These are phyloP conservation scores for Megamerina dolium DNA, from an alignment of 2,888 invertebrate genomes.

Conservation along the genomic window DNA sequence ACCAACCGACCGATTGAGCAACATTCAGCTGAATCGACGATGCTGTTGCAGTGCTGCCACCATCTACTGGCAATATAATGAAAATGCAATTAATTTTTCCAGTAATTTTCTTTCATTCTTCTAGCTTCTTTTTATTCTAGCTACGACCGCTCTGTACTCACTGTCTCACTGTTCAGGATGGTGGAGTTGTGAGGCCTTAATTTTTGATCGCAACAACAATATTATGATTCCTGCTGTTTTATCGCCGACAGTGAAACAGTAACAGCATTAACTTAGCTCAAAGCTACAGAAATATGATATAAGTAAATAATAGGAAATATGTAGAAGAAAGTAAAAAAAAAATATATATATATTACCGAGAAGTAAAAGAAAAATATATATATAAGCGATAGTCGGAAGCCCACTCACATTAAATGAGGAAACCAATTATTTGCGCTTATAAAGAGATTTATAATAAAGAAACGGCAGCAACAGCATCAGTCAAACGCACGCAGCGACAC, in stretches of 20 bases:
- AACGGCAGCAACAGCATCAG: slow-evolving; percentile 33
- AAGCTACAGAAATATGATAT: too few relatives aligned
- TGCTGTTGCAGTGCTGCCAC: too few relatives aligned
- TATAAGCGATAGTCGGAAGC: background rate
- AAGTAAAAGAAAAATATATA: background rate
- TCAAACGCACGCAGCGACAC: slow-evolving; percentile 33
- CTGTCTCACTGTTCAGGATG: slow-evolving; percentile 3
- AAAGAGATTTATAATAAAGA: slow-evolving; percentile 26
- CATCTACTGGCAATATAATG: slow-evolving; percentile 40
- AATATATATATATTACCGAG: background rate
- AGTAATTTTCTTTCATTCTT: slow-evolving; percentile 32
- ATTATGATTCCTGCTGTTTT: slow-evolving; percentile 17
- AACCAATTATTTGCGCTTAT: slow-evolving; percentile 47
- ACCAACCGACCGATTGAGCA: too few relatives aligned
- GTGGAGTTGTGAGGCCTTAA: slow-evolving; percentile 12
- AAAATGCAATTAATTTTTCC: slow-evolving; percentile 50
- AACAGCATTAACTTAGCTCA: too few relatives aligned
- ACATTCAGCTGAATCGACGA: too few relatives aligned
- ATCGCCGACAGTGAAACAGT: background rate
- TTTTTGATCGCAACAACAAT: slow-evolving; percentile 18
- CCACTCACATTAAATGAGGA: slow-evolving; percentile 45
- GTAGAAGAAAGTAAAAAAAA: background rate
- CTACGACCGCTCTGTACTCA: slow-evolving; percentile 3
- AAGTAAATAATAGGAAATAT: too few relatives aligned
- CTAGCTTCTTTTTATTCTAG: slow-evolving; percentile 11